Conservation (phyloP, 2,113 vertebrate genomes). For the Apeltes quadracus region DNA sequence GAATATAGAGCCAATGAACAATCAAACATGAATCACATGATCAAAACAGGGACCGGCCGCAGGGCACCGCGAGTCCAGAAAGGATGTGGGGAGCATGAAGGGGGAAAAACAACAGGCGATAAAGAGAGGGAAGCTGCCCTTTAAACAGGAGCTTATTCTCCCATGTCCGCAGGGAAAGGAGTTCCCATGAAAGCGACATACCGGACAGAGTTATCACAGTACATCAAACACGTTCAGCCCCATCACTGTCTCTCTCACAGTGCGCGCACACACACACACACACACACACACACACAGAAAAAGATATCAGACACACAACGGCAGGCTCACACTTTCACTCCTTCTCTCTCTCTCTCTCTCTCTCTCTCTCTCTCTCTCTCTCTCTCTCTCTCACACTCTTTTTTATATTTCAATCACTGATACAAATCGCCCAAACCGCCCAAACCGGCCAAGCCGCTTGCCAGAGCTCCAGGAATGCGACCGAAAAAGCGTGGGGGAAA, state of each 20-base stretch:
- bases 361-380: conserved; percentile 26
- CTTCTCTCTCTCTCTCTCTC: conserved; percentile 11
- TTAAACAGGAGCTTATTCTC: conserved; percentile 75
- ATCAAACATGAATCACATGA: background rate
- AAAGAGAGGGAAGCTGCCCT: conserved; percentile 75
- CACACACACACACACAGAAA: conserved; percentile 36
- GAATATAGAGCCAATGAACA: background rate
- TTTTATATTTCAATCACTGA: conserved; percentile 33
- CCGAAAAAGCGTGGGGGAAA: conserved; percentile 57
- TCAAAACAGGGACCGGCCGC: conserved; percentile 4
- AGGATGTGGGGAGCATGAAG: conserved; percentile 60
- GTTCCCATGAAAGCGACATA: conserved; percentile 79
- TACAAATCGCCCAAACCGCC: conserved; percentile 41
- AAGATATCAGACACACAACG: conserved; percentile 43
- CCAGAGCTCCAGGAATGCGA: conserved; percentile 67
- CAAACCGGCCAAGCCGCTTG: conserved; percentile 50
- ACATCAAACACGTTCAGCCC: conserved; percentile 72
- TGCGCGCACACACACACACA: conserved; percentile 42
- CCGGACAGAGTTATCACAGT: conserved; percentile 78
- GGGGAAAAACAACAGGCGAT: conserved; percentile 60
- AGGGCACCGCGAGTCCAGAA: conserved; percentile 40
- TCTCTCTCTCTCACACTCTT: conserved; percentile 13
- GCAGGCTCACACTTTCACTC: conserved; percentile 39
- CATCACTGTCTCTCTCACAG: conserved; percentile 63
- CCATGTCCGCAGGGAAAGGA: conserved; percentile 75